Conservation (phyloP, 2,888 invertebrate genomes). For the Pristionchus mayeri region DNA sequence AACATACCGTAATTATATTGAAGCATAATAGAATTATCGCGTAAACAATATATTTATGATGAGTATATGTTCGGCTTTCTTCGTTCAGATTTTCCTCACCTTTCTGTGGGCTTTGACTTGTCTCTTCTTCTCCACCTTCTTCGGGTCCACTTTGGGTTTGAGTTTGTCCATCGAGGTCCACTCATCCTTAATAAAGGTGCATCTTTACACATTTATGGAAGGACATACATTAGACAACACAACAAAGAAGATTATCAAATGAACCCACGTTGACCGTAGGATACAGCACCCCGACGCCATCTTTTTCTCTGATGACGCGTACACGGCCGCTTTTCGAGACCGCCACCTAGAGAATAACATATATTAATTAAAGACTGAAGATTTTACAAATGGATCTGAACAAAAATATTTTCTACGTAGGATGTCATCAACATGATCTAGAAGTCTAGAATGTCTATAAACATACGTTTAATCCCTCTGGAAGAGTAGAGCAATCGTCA, state of each 20-base stretch:
- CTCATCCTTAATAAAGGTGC: neutral
- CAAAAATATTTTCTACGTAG: neutral
- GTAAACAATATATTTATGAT: neutral
- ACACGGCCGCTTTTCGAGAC: conserved; percentile 60
- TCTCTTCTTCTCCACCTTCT: conserved; percentile 57
- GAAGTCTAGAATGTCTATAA: neutral
- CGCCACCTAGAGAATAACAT: conserved; percentile 52
- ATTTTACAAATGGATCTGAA: neutral
- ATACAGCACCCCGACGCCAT: conserved; percentile 56
- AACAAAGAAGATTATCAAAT: neutral
- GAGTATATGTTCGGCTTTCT: neutral
- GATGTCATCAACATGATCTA: neutral
- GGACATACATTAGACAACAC: neutral
- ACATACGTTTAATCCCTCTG: conserved; percentile 67
- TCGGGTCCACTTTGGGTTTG: conserved; percentile 59
- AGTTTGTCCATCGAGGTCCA: conserved; percentile 56
- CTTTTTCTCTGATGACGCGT: conserved; percentile 60
- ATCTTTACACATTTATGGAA: neutral
- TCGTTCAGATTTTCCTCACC: neutral
- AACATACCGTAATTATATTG: too few relatives aligned
- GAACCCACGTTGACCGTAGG: conserved; percentile 54
- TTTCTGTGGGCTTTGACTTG: conserved; percentile 19
- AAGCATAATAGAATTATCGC: neutral
- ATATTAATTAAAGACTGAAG: neutral
- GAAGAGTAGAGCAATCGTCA: conserved; percentile 70